Conservation (phyloP, 2,888 invertebrate genomes). For the Seira ritae region DNA sequence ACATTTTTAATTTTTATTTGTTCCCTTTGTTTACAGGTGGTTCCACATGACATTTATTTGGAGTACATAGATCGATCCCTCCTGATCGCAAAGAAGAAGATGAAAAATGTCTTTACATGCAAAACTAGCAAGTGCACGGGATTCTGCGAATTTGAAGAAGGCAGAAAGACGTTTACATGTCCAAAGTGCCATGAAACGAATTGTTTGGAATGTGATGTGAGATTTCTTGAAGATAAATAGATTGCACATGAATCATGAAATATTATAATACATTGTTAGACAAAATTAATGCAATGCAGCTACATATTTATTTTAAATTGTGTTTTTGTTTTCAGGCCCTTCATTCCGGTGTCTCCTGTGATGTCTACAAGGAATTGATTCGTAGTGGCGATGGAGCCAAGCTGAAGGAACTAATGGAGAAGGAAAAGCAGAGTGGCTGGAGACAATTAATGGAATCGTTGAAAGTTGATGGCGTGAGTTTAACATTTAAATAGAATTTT, state of each 20-base stretch:
- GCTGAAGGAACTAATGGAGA: conserved; percentile 42
- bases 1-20: no score
- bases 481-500: neutral
- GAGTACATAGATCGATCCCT: conserved; percentile 87
- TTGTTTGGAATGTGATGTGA: conserved; percentile 42
- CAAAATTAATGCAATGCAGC: neutral
- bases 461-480: neutral
- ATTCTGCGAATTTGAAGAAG: conserved; percentile 92
- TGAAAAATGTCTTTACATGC: conserved; percentile 88
- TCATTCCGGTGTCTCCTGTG: conserved; percentile 87
- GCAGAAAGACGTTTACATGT: conserved; percentile 83
- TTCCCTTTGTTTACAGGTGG: no score
- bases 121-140: conserved; percentile 91
- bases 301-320: neutral
- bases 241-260: neutral
- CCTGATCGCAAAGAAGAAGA: conserved; percentile 86
- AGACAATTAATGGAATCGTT: conserved; percentile 16
- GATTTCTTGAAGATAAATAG: neutral
- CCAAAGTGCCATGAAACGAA: neutral
- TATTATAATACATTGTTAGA: neutral
- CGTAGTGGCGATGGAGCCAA: conserved; percentile 7
- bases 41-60: no score
- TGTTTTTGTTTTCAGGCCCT: conserved; percentile 80
- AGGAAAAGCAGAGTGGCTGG: conserved; percentile 50
- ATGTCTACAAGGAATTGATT: conserved; percentile 84